Evolutionary conservation across 2,797 vertebrate species (phyloP).

Genomic region (Anguilla pacifica): DNA sequence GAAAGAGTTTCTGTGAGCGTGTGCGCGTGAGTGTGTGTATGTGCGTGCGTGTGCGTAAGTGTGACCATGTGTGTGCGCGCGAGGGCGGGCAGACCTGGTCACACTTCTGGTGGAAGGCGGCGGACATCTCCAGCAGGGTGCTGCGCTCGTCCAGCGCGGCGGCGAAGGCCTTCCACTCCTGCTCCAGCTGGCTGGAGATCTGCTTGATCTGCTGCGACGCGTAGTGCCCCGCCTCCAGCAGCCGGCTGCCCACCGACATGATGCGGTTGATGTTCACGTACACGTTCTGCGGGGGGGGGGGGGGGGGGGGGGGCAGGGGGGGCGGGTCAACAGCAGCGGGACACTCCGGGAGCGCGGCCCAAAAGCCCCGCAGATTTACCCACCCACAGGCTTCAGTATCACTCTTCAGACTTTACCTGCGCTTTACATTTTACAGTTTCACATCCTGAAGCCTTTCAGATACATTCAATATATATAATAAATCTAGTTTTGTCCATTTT

Average conservation of each 20-base stretch:
- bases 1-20: too few relatives aligned
- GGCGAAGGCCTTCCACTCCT: slow-evolving; percentile 97
- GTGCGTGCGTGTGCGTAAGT: too few relatives aligned
- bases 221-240: slow-evolving; percentile 95
- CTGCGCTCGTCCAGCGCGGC: slow-evolving; percentile 96
- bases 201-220: slow-evolving; percentile 98
- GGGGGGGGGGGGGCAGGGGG: not conserved
- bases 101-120: slow-evolving; percentile 94
- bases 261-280: slow-evolving; percentile 99
- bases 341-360: not conserved
- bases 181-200: slow-evolving; percentile 93
- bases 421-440: too few relatives aligned
- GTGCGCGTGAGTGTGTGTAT: too few relatives aligned
- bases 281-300: slow-evolving; percentile 82
- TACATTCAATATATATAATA: not conserved
- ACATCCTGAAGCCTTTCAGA: too few relatives aligned
- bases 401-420: too few relatives aligned
- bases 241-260: slow-evolving; percentile 95
- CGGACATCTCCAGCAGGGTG: slow-evolving; percentile 95
- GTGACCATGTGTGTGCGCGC: too few relatives aligned
- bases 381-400: too few relatives aligned
- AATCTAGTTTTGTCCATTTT: not conserved
- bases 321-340: not conserved
- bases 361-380: not conserved
- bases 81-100: slow-evolving; percentile 79